Evolutionary conservation across 2,797 vertebrate genomes (phyloP).

Genomic region (Acropternis orthonyx): DNA sequence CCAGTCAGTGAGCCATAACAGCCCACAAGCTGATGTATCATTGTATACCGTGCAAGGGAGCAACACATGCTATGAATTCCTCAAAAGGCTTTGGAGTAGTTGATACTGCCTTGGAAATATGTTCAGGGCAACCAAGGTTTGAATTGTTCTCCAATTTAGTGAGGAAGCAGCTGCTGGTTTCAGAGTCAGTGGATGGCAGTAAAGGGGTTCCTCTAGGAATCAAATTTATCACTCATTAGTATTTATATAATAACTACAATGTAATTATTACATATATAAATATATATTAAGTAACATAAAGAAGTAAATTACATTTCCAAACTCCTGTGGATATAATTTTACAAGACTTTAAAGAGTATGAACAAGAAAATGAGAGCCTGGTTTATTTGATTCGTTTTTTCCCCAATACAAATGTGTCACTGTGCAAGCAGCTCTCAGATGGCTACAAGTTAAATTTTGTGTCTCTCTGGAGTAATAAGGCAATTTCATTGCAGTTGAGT

Average conservation of each 20-base stretch:
- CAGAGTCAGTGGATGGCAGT: neutral
- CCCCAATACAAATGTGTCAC: neutral
- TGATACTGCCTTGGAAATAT: neutral
- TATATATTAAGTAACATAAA: neutral
- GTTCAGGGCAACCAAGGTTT: neutral
- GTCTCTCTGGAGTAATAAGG: conserved; percentile 24
- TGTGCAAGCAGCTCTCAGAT: neutral
- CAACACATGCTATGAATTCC: neutral
- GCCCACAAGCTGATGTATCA: neutral
- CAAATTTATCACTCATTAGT: neutral
- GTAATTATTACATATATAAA: neutral
- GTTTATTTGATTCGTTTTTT: neutral
- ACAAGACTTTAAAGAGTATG: neutral
- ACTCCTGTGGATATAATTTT: neutral
- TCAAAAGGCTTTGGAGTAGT: neutral
- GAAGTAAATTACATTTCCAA: neutral
- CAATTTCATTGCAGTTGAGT: conserved; percentile 36
- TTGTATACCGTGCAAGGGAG: neutral
- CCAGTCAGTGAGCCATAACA: neutral
- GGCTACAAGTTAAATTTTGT: conserved; percentile 44
- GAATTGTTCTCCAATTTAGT: neutral
- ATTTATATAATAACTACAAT: neutral
- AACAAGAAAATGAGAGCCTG: neutral
- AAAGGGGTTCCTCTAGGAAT: neutral
- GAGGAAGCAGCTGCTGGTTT: neutral